Evolutionary conservation across 2,113 vertebrate genomes (phyloP), one percentile per base, ranked within the genome.

Genomic region (Felis chaus): DNA sequence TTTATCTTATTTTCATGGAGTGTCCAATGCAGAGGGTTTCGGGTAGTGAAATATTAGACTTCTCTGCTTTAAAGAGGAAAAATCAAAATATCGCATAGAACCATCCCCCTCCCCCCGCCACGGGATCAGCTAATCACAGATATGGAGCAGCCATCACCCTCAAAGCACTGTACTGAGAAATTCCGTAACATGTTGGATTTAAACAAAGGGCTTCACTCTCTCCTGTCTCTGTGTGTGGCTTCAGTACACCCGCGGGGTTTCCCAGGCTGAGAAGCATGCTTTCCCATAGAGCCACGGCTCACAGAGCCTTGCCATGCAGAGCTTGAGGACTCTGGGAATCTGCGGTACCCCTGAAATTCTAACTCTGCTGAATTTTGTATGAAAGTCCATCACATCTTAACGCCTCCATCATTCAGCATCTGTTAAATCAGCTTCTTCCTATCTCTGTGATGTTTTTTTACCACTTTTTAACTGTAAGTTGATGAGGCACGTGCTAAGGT

Each of bases 161-260:
- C 39, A 50, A 23, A 73, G n/a, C 27, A 5, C 16, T 50, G 3
- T 12, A 1, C n/a, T 31, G 31, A 33, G 83, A 45, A 23, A 29
- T 36, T 21, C 65, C 10, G 15, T n/a, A 18, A 39, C 29, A 0
- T 2, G 14, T 8, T 0, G 11, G 33, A 14, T 45, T 27, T 39
- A n/a, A 21, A n/a, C 16, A 45, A 29, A 61, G 55, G 48, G 23
- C 61, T 61, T 13, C n/a, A 7, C 10, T 9, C 29, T 11, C 7
- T 16, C 61, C 68, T 29, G 0, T 5, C 12, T 9, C 19, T 4
- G 0, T 5, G 1, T 65, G 33, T 36, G 61, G 61, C 33, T 13
- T 29, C 1, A 13, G 25, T 78, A 53, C 36, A 1, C 2, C 25
- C 25, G 10, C 25, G 36, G 18, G 16, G 15, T 23, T 45, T 79